phyloP scores from a whole-genome alignment of 2,888 invertebrate genomes.

The Drosophila emarginata region DNA sequence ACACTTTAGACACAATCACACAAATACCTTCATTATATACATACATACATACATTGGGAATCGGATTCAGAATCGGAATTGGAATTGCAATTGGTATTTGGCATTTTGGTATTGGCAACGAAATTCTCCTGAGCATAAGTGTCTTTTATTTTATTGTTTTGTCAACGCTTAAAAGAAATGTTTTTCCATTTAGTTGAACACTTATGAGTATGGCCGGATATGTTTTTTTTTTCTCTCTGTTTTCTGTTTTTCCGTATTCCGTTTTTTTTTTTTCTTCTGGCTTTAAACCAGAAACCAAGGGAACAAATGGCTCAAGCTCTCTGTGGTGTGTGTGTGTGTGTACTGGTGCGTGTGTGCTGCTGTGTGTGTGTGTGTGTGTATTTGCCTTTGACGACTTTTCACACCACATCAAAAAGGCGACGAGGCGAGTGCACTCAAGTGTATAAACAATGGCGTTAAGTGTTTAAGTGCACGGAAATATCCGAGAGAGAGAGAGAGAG shows the following conservation, averaged over 20 bases:
- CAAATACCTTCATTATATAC: constrained; percentile 67
- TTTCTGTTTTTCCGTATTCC: no score
- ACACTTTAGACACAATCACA: constrained; percentile 47
- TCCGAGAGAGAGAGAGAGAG: constrained; percentile 39
- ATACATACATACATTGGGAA: constrained; percentile 46
- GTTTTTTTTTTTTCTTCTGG: neutral
- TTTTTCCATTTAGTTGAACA: constrained; percentile 77
- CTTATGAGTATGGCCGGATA: constrained; percentile 73
- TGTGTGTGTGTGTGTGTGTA: constrained; percentile 35
- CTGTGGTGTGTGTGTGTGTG: constrained; percentile 18
- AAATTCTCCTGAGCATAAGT: constrained; percentile 59
- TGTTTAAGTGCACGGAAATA: constrained; percentile 76
- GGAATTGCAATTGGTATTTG: constrained; percentile 38
- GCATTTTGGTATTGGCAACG: constrained; percentile 29
- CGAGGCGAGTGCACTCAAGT: constrained; percentile 72
- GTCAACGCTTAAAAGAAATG: constrained; percentile 76
- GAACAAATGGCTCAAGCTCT: constrained; percentile 57
- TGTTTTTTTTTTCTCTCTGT: constrained; percentile 35
- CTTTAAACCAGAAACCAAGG: constrained; percentile 32
- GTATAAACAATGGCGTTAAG: constrained; percentile 76
- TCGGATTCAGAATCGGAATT: constrained; percentile 52
- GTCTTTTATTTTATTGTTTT: constrained; percentile 75
- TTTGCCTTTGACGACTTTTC: constrained; percentile 64
- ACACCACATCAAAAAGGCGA: constrained; percentile 75
- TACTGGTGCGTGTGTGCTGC: neutral